Percentiles rank a stretch among this genome's conserved stretches.
Evolutionary conservation across 2,888 invertebrate species (phyloP).

Genomic region (Phortica magna): DNA sequence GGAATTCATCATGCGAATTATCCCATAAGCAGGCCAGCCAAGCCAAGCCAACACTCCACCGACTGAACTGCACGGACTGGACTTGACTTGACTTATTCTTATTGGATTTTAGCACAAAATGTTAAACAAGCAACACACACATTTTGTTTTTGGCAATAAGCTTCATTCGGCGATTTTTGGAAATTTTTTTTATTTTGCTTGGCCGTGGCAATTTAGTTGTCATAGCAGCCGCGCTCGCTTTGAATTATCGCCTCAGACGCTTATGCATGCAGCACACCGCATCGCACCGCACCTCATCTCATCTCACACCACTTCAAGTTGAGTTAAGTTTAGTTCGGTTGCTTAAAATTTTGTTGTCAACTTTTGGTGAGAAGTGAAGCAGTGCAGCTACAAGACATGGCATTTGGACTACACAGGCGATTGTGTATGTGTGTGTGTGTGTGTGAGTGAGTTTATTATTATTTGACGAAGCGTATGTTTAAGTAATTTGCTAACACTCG

Average conservation of each 20-base stretch:
- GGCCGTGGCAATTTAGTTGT: conserved; percentile 76
- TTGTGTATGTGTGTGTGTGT: neutral
- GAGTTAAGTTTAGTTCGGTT: conserved; percentile 45
- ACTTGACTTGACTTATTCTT: neutral
- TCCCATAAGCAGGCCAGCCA: conserved; percentile 44
- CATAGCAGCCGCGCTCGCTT: conserved; percentile 66
- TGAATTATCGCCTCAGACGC: conserved; percentile 72
- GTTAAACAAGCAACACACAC: conserved; percentile 27
- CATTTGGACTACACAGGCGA: conserved; percentile 59
- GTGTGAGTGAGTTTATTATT: conserved; percentile 60
- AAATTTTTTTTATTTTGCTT: conserved; percentile 45
- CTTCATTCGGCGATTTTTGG: conserved; percentile 24
- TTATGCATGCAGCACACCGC: no score
- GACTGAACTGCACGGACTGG: neutral
- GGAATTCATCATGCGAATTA: conserved; percentile 70
- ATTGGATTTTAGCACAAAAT: conserved; percentile 23
- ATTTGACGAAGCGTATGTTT: conserved; percentile 59
- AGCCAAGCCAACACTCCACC: no score
- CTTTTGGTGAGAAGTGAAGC: conserved; percentile 46
- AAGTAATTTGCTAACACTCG: conserved; percentile 61
- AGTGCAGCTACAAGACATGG: conserved; percentile 12
- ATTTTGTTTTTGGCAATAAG: conserved; percentile 53
- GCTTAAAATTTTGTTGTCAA: conserved; percentile 75
- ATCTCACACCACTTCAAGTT: no score
- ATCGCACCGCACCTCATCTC: no score